These are phyloP conservation scores for Dolomedes plantarius DNA, from an alignment of 2,888 invertebrate genomes.

Conservation along the genomic window DNA sequence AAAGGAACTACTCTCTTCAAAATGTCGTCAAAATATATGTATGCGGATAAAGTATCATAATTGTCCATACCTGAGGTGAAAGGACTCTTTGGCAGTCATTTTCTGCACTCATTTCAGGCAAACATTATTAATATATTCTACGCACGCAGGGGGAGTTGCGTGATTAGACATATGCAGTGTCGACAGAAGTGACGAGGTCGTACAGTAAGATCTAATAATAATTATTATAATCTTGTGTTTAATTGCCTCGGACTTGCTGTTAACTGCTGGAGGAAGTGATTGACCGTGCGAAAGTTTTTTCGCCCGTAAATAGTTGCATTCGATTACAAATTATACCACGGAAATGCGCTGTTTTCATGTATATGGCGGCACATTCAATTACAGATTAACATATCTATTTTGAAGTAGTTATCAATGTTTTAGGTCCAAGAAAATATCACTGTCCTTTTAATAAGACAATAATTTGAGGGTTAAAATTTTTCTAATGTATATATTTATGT, in stretches of 20 bases:
- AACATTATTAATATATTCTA: slow-evolving; percentile 18
- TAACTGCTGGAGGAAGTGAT: slow-evolving; percentile 8
- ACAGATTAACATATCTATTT: neutral
- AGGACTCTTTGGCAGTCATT: neutral
- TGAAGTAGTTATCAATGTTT: too few species aligned
- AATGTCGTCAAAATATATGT: neutral
- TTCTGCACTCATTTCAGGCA: neutral
- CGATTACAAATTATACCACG: neutral
- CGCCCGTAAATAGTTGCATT: neutral
- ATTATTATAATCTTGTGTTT: slow-evolving; percentile 22
- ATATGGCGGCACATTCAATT: neutral
- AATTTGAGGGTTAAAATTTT: too few species aligned
- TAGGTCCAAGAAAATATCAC: too few species aligned
- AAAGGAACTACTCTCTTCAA: too few species aligned
- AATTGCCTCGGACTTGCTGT: slow-evolving; percentile 11
- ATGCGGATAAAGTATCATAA: neutral
- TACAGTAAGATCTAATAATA: slow-evolving; percentile 21
- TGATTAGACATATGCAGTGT: slow-evolving; percentile 17
- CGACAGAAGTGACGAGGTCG: slow-evolving; percentile 23
- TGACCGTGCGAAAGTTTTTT: slow-evolving; percentile 18
- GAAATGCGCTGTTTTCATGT: neutral
- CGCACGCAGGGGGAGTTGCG: neutral
- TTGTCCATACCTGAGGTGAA: slow-evolving; percentile 1
- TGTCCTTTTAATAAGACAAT: too few species aligned
- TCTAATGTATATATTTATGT: too few species aligned